Percentiles rank a stretch among this genome's conserved stretches.
phyloP scores from a whole-genome alignment of 2,888 invertebrate genomes.

The Phymatocera aterrima region DNA sequence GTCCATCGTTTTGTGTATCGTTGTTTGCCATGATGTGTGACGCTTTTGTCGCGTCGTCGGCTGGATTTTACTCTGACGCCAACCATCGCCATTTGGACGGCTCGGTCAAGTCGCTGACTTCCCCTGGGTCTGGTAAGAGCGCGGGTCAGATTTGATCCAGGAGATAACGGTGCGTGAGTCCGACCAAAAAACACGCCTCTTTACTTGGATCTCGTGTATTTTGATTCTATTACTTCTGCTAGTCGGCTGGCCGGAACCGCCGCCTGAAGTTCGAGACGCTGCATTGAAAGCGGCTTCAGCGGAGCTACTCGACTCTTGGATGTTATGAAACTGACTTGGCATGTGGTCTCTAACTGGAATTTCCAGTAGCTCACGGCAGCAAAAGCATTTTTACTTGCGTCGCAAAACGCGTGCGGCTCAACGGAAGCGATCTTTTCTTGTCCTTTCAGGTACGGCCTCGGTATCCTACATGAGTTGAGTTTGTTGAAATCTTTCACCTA shows the following conservation, averaged over 20 bases:
- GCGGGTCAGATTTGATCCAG: conserved; percentile 53
- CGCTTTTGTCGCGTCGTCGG: conserved; percentile 55
- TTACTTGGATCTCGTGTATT: conserved; percentile 46
- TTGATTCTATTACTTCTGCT: conserved; percentile 28
- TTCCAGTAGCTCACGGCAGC: not conserved
- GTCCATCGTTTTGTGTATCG: conserved; percentile 47
- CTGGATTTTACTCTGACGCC: conserved; percentile 53
- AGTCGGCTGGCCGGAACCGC: not conserved
- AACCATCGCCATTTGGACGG: conserved; percentile 53
- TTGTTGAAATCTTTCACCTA: not conserved
- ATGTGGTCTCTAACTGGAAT: not conserved
- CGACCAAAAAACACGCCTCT: conserved; percentile 46
- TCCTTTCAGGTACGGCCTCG: not conserved
- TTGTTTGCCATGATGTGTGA: not conserved
- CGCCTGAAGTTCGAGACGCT: not conserved
- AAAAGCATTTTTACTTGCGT: not conserved
- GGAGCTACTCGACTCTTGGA: not conserved
- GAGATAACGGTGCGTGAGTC: conserved; percentile 54
- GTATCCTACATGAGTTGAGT: not conserved
- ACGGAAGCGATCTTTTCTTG: too few species aligned
- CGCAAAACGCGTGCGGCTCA: conserved; percentile 14
- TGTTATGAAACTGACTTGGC: not conserved
- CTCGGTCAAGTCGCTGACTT: conserved; percentile 53
- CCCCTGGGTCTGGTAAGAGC: conserved; percentile 50
- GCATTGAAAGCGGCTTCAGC: not conserved